Evolutionary conservation across 1,140 invertebrate genomes (phyloP), one percentile per base, ranked within the genome.

Genomic region (Calliopsis andreniformis): DNA sequence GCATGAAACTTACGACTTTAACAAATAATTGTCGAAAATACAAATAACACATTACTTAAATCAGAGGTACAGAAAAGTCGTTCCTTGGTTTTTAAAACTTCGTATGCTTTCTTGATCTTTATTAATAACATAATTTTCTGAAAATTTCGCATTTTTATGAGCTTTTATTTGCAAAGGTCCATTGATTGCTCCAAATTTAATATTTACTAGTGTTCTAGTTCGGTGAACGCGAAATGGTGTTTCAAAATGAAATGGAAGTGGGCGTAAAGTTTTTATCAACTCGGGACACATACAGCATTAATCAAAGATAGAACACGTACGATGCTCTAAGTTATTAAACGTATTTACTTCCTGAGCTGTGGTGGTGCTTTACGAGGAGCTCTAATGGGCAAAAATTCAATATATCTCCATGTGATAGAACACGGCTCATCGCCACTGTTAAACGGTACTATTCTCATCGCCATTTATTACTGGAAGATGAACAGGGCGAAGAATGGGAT

Each of bases 331-430:
- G 86, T 88, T 86, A 87, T 91, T 91, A 87, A 80, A 87, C 82
- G 85, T 89, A 89, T 89, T 89, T 89, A 89, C 83, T 87, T 87
- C 87, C 83, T 79, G 69, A 86, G 78, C 79, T 39, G 79, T 75
- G 63, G 78, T 68, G 78, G 78, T 79, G 72, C 68, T 73, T 79
- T n/a, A 58, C 68, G 30, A 58, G 58, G 64, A 62, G 76, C 72
- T 64, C 64, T 82, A 87, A 86, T 85, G 86, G 87, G 84, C 84
- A 86, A 88, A 88, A 90, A 89, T 89, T 90, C 88, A 88, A 88
- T 90, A 88, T 88, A 87, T 88, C 79, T 79, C 81, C 85, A 79
- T 71, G 84, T 80, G 89, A 90, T 91, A 90, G 87, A 89, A 89
- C 89, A 90, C 88, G 90, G 83, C 76, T 85, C 76, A 80, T 80